Percentiles rank a stretch among this genome's conserved stretches.
These are phyloP conservation scores for Triops cancriformis DNA, from an alignment of 1,140 invertebrate species.

Conservation along the genomic window DNA sequence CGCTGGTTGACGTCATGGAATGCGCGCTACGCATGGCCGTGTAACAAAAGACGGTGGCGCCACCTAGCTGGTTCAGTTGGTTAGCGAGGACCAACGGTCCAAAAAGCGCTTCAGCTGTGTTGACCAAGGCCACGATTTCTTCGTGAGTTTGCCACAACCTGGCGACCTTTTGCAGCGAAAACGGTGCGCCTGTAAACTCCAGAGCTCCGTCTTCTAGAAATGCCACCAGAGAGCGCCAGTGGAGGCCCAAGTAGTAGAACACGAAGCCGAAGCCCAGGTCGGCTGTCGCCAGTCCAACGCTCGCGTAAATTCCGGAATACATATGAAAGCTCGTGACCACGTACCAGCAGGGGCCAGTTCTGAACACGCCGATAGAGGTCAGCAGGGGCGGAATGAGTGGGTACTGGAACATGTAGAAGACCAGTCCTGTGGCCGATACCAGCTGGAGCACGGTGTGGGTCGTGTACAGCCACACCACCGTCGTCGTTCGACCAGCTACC, in stretches of 20 bases:
- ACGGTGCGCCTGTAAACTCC: too few relatives aligned
- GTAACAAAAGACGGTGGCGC: too few relatives aligned
- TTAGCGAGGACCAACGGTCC: too few relatives aligned
- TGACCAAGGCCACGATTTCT: too few relatives aligned
- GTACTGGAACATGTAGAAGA: neutral
- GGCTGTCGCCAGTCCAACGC: neutral
- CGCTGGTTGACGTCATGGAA: too few relatives aligned
- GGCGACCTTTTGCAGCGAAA: too few relatives aligned
- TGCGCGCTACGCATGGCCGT: too few relatives aligned
- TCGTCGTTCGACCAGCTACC: neutral
- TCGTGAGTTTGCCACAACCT: too few relatives aligned
- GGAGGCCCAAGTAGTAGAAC: neutral
- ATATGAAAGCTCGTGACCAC: neutral
- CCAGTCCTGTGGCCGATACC: neutral
- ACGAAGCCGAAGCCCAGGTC: neutral
- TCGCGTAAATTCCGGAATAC: neutral
- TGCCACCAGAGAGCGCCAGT: neutral
- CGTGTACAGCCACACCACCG: neutral
- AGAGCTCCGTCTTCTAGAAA: too few relatives aligned
- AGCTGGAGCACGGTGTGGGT: neutral
- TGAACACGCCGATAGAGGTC: neutral
- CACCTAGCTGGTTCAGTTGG: too few relatives aligned
- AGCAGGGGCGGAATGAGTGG: neutral
- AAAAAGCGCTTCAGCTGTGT: too few relatives aligned
- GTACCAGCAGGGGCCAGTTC: neutral